Conservation (phyloP, 2,113 vertebrate species). For the Macaca nemestrina region DNA sequence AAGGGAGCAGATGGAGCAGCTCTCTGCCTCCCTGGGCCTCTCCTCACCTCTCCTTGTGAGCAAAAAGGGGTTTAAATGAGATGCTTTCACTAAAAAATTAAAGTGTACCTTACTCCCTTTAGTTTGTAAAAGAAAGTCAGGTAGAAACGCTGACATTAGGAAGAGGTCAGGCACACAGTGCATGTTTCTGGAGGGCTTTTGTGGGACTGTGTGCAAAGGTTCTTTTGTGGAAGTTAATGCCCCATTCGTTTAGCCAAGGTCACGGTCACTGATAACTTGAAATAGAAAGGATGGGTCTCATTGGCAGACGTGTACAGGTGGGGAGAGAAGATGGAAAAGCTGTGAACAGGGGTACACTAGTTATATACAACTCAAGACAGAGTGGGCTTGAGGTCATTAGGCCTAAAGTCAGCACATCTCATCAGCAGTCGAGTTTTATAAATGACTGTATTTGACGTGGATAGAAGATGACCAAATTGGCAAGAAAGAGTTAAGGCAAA, state of each 20-base stretch:
- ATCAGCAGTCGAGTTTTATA: background rate
- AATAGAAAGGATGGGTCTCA: no score
- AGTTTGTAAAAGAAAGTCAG: background rate
- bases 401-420: background rate
- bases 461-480: background rate
- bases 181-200: background rate
- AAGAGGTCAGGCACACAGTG: background rate
- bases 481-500: background rate
- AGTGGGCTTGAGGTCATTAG: background rate
- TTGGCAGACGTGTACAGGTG: background rate
- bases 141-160: background rate
- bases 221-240: background rate
- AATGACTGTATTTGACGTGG: background rate
- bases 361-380: background rate
- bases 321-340: background rate
- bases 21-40: background rate
- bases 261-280: rapidly evolving
- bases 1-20: background rate
- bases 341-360: background rate
- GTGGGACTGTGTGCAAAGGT: background rate
- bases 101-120: background rate
- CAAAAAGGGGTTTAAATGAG: background rate
- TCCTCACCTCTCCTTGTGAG: background rate
- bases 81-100: background rate
- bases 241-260: no score